phyloP scores from a whole-genome alignment of 2,888 invertebrate genomes.

The Oegoconia quadripuncta region DNA sequence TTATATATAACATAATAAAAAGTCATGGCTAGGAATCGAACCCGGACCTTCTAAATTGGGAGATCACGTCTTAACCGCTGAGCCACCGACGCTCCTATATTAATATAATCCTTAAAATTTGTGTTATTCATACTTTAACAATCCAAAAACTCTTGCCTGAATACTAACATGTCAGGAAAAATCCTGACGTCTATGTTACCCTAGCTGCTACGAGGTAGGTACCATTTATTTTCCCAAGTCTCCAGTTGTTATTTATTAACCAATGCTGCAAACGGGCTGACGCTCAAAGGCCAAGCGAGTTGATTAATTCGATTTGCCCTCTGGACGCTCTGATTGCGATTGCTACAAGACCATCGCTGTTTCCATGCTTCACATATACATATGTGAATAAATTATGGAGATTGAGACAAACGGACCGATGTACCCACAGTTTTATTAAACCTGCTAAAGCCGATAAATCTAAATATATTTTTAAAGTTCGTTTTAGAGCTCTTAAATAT shows the following conservation, averaged over 20 bases:
- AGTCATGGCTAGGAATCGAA: too few relatives aligned
- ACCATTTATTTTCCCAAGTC: not conserved
- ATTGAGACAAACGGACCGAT: not conserved
- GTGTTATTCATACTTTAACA: too few relatives aligned
- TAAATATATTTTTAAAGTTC: not conserved
- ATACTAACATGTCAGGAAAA: too few relatives aligned
- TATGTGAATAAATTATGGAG: conserved; percentile 3
- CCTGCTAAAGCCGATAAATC: not conserved
- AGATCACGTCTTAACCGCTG: too few relatives aligned
- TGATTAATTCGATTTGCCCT: conserved; percentile 67
- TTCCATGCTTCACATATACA: conserved; percentile 26
- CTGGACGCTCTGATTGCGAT: conserved; percentile 61
- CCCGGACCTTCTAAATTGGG: too few relatives aligned
- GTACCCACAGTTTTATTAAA: not conserved
- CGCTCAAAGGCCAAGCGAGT: conserved; percentile 61
- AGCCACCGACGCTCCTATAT: too few relatives aligned
- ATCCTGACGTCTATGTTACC: not conserved
- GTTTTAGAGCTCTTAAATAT: too few relatives aligned
- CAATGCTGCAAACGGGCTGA: conserved; percentile 48
- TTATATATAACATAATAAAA: too few relatives aligned
- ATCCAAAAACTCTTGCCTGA: too few relatives aligned
- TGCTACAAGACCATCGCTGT: conserved; percentile 44
- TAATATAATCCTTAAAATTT: too few relatives aligned
- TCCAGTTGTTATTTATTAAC: conserved; percentile 42
- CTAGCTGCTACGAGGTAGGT: not conserved